Evolutionary conservation across 2,113 vertebrate genomes (phyloP), one percentile per base, ranked within the genome.

Genomic region (Passer domesticus): DNA sequence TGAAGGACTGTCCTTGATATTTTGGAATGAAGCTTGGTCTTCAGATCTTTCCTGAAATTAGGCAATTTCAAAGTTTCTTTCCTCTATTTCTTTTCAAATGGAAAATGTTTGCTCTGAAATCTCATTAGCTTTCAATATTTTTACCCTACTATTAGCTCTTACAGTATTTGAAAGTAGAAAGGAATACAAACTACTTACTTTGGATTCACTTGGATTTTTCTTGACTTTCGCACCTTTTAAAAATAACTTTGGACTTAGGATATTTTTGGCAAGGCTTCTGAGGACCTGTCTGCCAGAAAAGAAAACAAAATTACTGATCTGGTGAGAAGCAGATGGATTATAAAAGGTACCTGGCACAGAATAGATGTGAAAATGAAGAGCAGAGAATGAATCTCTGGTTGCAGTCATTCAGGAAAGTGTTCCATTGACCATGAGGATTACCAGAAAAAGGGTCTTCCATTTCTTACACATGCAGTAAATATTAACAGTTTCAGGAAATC

Each of bases 251-350:
- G 43, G 46, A 66, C 53, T 82, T 62, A 52, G 20, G 41, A 79
- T 84, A 64, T 47, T 69, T 91, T 95, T 94, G 94, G 94, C 93
- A 94, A 81, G 30, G 63, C 44, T 95, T 87, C 89, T 96, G 83
- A 95, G 69, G 87, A 70, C 69, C 15, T 60, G 47, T 72, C 87
- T 95, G 77, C 68, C 89, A 95, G 86, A 91, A 92, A 93, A 93
- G 35, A 86, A 94, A 95, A 87, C 15, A 92, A 82, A 92, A 96
- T 94, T 82, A 79, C 89, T 58, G 74, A 89, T 87, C 78, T 94
- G 74, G 87, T 89, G 46, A 76, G 87, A 96, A 92, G 70, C 74
- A 96, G 87, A 94, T 92, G 91, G 81, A 62, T 92, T 94, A 94
- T 91, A 92, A 95, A 92, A 66, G 25, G 70, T 83, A 92, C 10